A percentile compares a stretch with the other conserved stretches of the same genome.
phyloP scores from a whole-genome alignment of 2,888 invertebrate genomes.

The Lycophotia porphyrea region DNA sequence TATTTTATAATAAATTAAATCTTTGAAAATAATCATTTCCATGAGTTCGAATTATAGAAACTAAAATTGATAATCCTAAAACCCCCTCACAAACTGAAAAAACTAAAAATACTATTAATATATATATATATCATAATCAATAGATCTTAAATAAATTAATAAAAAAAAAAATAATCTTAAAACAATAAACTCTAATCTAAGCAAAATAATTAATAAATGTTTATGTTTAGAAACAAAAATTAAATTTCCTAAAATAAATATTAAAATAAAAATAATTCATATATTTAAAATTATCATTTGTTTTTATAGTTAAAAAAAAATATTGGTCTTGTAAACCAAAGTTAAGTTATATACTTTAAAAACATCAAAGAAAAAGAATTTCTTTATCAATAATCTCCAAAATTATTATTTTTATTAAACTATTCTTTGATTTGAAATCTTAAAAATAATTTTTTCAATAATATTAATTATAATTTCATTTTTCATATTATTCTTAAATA shows the following conservation, averaged over 20 bases:
- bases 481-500: too few species aligned
- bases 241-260: constrained; percentile 87
- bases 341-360: constrained; percentile 89
- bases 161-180: constrained; percentile 89
- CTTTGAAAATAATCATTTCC: constrained; percentile 92
- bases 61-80: constrained; percentile 91
- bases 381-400: too few species aligned
- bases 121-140: constrained; percentile 88
- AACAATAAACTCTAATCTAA: constrained; percentile 91
- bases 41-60: constrained; percentile 91
- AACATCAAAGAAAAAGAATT: too few species aligned
- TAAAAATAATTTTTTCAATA: constrained; percentile 80
- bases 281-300: constrained; percentile 86
- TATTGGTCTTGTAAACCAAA: constrained; percentile 93
- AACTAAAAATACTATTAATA: constrained; percentile 91
- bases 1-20: constrained; percentile 88
- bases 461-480: constrained; percentile 84
- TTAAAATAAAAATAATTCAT: constrained; percentile 82
- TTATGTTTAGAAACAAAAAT: constrained; percentile 90
- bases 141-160: constrained; percentile 84
- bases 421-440: constrained; percentile 91
- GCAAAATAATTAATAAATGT: constrained; percentile 90
- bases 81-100: constrained; percentile 92
- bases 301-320: constrained; percentile 92
- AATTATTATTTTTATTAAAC: too few species aligned